phyloP scores from a whole-genome alignment of 2,888 invertebrate genomes.

The Strigamia transsilvanica region DNA sequence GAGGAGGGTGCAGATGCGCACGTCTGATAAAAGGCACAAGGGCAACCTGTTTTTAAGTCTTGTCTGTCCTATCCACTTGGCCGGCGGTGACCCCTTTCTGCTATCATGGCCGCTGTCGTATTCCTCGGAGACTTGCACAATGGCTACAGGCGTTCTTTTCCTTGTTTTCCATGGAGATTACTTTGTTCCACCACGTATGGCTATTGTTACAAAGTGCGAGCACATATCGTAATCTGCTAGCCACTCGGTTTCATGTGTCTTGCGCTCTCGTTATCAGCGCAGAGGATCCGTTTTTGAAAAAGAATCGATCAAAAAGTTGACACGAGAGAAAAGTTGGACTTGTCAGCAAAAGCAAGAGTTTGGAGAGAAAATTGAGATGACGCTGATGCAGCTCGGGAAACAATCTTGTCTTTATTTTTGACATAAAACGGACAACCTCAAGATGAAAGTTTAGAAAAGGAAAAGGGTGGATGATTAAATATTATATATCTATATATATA shows the following conservation, averaged over 20 bases:
- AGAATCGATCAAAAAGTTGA: slow-evolving; percentile 35
- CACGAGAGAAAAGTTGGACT: slow-evolving; percentile 22
- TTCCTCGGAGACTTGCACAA: slow-evolving; percentile 25
- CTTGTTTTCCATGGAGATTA: slow-evolving; percentile 38
- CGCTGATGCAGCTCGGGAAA: slow-evolving; percentile 33
- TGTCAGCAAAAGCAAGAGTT: slow-evolving; percentile 38
- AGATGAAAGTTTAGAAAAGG: slow-evolving; percentile 19
- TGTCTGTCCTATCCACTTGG: slow-evolving; percentile 28
- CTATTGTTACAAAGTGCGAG: slow-evolving; percentile 38
- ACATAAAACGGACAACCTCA: not conserved
- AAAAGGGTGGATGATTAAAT: not conserved
- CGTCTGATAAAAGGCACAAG: slow-evolving; percentile 31
- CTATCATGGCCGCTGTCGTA: slow-evolving; percentile 27
- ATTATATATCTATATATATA: not conserved
- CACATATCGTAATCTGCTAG: slow-evolving; percentile 34
- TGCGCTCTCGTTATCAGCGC: not conserved
- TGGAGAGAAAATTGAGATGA: slow-evolving; percentile 7
- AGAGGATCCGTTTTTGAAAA: slow-evolving; percentile 21
- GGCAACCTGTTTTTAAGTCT: slow-evolving; percentile 38
- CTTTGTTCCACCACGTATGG: slow-evolving; percentile 25
- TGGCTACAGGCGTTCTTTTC: not conserved
- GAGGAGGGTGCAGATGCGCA: slow-evolving; percentile 28
- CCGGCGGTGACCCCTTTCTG: slow-evolving; percentile 38
- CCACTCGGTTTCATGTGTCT: slow-evolving; percentile 35
- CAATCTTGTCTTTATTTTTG: slow-evolving; percentile 38